Percentiles rank a stretch among this genome's conserved stretches.
These are phyloP conservation scores for Phalacrocorax carbo DNA, from an alignment of 2,113 vertebrate genomes.

Conservation along the genomic window DNA sequence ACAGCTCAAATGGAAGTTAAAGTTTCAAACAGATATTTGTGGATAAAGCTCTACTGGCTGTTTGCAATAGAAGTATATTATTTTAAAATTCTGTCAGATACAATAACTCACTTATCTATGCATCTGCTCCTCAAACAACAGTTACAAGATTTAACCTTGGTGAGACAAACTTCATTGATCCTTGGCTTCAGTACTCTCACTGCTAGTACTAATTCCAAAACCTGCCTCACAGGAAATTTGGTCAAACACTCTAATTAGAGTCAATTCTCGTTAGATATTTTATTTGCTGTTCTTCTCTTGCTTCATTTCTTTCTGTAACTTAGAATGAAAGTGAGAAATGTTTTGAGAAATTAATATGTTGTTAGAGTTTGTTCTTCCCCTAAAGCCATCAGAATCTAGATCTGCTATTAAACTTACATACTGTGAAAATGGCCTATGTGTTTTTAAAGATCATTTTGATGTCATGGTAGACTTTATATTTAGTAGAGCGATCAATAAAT, in stretches of 20 bases:
- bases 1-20: not conserved
- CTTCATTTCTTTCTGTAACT: not conserved
- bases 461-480: not conserved
- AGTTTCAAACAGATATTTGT: not conserved
- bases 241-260: not conserved
- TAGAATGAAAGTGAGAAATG: not conserved
- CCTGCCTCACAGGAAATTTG: not conserved
- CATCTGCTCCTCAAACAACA: not conserved
- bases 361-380: not conserved
- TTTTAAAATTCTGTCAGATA: not conserved
- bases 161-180: not conserved
- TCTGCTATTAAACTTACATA: not conserved
- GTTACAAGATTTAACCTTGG: not conserved
- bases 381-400: not conserved
- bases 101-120: not conserved
- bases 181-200: not conserved
- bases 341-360: not conserved
- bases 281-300: not conserved
- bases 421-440: not conserved
- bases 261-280: not conserved
- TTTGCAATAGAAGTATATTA: not conserved
- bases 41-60: not conserved
- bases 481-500: not conserved
- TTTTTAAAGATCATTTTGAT: not conserved
- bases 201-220: not conserved